These are phyloP conservation scores for Epistrophella euchroma DNA, from an alignment of 2,888 invertebrate genomes.

Conservation along the genomic window DNA sequence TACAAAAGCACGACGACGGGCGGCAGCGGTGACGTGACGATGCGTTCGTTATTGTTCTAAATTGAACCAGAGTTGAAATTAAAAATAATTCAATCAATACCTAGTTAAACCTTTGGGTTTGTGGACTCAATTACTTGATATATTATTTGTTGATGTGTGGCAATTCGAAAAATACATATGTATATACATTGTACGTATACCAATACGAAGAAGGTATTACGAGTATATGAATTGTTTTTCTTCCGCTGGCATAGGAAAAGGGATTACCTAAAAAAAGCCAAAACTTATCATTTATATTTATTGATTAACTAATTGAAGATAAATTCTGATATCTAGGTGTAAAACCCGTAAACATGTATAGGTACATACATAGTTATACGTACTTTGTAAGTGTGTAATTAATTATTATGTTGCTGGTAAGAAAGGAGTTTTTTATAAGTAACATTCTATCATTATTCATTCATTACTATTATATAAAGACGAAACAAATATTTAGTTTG, in stretches of 20 bases:
- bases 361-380: neutral
- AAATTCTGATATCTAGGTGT: neutral
- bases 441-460: neutral
- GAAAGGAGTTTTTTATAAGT: neutral
- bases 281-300: slow-evolving; percentile 34
- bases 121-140: slow-evolving; percentile 38
- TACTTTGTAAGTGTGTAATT: neutral
- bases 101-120: slow-evolving; percentile 16
- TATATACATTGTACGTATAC: neutral
- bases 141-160: slow-evolving; percentile 23
- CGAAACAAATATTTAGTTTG: too few species aligned
- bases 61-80: slow-evolving; percentile 30
- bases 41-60: slow-evolving; percentile 41
- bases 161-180: slow-evolving; percentile 7
- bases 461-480: too few species aligned
- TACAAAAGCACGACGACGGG: neutral
- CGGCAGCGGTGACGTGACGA: slow-evolving; percentile 1
- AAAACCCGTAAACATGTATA: neutral
- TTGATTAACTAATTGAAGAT: slow-evolving; percentile 43
- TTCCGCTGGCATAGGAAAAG: neutral
- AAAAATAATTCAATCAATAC: slow-evolving; percentile 72
- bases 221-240: neutral
- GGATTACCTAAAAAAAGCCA: neutral
- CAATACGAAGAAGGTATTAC: neutral
- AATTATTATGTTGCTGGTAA: neutral